Percentiles rank a stretch among this genome's conserved stretches.
Evolutionary conservation across 2,888 invertebrate genomes (phyloP).

Genomic region (Rhopalosiphum nymphaeae): DNA sequence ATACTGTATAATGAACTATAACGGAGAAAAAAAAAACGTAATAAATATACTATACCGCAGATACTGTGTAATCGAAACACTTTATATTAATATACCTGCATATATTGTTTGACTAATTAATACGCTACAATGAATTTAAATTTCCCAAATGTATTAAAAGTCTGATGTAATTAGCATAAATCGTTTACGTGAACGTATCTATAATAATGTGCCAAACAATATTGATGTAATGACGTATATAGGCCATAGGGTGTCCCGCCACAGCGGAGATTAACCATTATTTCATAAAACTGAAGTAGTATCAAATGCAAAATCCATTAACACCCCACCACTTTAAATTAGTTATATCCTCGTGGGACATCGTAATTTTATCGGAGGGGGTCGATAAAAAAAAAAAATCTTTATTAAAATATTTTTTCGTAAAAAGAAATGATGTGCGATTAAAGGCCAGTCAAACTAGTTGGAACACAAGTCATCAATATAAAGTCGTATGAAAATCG

Average conservation of each 20-base stretch:
- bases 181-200: background rate
- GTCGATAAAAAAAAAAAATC: background rate
- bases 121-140: background rate
- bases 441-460: no score
- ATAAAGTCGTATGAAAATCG: background rate
- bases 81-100: background rate
- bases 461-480: background rate
- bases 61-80: background rate
- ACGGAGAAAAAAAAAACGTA: accelerated
- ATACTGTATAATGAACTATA: background rate
- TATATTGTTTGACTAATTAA: background rate
- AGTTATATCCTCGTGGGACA: background rate
- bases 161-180: conserved; percentile 2
- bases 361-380: background rate
- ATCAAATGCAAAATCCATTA: background rate
- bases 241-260: background rate
- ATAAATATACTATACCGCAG: background rate
- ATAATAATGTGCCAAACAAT: background rate
- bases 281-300: background rate
- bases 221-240: background rate
- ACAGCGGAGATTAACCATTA: background rate
- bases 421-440: no score
- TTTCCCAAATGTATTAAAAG: conserved; percentile 24
- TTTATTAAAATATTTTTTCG: background rate
- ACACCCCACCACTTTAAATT: background rate